A percentile compares a stretch with the other conserved stretches of the same genome.
These are phyloP conservation scores for Actenoides hombroni DNA, from an alignment of 2,113 vertebrate genomes.

Conservation along the genomic window DNA sequence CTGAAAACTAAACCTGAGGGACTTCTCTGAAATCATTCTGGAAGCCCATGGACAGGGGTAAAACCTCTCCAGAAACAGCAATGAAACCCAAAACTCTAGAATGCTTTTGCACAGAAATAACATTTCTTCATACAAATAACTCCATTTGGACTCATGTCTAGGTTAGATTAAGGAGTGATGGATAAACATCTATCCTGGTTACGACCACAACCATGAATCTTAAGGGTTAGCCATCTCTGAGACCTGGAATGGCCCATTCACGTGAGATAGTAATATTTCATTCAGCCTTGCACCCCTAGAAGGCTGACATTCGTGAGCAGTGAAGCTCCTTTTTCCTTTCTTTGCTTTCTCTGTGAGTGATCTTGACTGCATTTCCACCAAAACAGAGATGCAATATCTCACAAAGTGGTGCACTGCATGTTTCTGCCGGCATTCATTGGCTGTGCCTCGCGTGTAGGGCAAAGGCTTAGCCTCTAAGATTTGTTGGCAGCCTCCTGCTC, in stretches of 20 bases:
- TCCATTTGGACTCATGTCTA: background rate
- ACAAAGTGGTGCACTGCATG: conserved; percentile 18
- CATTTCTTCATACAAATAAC: background rate
- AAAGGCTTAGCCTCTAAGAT: conserved; percentile 57
- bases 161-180: conserved; percentile 6
- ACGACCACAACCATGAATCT: conserved; percentile 29
- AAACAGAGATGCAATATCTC: conserved; percentile 22
- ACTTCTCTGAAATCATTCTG: fast-evolving
- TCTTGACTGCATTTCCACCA: conserved; percentile 42
- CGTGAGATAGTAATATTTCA: background rate
- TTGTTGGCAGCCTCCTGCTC: conserved; percentile 73
- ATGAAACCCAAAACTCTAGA: background rate
- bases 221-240: conserved; percentile 25
- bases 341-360: background rate
- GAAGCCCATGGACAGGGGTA: background rate
- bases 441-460: background rate
- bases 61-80: background rate
- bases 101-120: background rate
- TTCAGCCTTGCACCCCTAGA: background rate
- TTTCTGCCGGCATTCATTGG: conserved; percentile 20
- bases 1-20: background rate
- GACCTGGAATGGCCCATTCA: background rate
- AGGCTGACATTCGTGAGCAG: background rate
- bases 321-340: conserved; percentile 18
- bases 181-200: conserved; percentile 42